A percentile compares a stretch with the other conserved stretches of the same genome.
phyloP scores from a whole-genome alignment of 53 echinoderm and acorn worm genomes.

The Holothuria scabra region DNA sequence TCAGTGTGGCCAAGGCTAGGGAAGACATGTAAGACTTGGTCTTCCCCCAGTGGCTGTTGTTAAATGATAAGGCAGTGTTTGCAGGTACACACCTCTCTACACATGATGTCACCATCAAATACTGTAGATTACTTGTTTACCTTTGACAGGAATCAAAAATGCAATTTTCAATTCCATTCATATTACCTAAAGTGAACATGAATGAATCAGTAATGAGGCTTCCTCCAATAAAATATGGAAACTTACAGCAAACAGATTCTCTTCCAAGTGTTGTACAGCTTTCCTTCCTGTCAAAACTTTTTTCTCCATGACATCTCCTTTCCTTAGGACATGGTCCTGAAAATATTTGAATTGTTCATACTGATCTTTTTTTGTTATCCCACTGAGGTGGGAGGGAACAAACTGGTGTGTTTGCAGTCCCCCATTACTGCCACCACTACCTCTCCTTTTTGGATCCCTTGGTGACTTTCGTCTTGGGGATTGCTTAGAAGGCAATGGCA shows the following conservation, averaged over 20 bases:
- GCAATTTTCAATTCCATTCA: too few relatives aligned
- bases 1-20: too few relatives aligned
- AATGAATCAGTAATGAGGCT: too few relatives aligned
- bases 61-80: too few relatives aligned
- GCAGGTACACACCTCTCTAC: too few relatives aligned
- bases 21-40: too few relatives aligned
- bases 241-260: constrained; percentile 71
- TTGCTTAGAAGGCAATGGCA: constrained; percentile 55
- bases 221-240: too few relatives aligned
- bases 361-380: constrained; percentile 93
- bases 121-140: too few relatives aligned
- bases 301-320: constrained; percentile 79
- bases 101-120: too few relatives aligned
- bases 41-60: too few relatives aligned
- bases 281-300: constrained; percentile 86
- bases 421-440: background rate
- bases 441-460: constrained; percentile 1
- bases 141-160: too few relatives aligned
- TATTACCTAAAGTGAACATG: too few relatives aligned
- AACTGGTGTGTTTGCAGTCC: constrained; percentile 74
- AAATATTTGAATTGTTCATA: constrained; percentile 80
- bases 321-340: constrained; percentile 80
- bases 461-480: constrained; percentile 40
- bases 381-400: constrained; percentile 81
- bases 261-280: constrained; percentile 85